phyloP scores from a whole-genome alignment of 2,797 vertebrate genomes.

The Hyperoplus lanceolatus region DNA sequence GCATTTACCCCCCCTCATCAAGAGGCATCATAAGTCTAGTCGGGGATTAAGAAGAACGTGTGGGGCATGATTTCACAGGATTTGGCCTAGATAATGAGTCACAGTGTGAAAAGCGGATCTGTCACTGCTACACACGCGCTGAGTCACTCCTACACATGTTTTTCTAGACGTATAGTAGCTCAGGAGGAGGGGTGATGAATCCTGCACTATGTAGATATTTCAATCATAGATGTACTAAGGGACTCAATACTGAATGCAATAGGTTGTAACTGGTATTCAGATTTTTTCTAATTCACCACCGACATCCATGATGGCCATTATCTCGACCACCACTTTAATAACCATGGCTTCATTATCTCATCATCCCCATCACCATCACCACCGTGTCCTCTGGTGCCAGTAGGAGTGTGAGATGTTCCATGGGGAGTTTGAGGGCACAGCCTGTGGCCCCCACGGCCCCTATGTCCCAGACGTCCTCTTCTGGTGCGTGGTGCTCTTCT shows the following conservation, averaged over 20 bases:
- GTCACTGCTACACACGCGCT: constrained; percentile 15
- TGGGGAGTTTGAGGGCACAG: constrained; percentile 91
- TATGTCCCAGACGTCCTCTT: constrained; percentile 98
- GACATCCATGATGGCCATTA: constrained; percentile 29
- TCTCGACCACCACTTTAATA: constrained; percentile 15
- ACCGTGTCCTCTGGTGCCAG: constrained; percentile 61
- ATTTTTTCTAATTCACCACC: constrained; percentile 30
- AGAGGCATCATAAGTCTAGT: constrained; percentile 35
- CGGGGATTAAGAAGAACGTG: constrained; percentile 57
- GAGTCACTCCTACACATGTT: constrained; percentile 33
- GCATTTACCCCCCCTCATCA: constrained; percentile 32
- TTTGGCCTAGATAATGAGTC: constrained; percentile 58
- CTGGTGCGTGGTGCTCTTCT: constrained; percentile 98
- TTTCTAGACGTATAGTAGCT: not conserved
- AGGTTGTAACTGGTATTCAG: constrained; percentile 6
- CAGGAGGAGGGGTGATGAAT: constrained; percentile 3
- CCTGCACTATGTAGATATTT: not conserved
- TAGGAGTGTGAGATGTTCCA: constrained; percentile 91
- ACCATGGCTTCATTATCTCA: constrained; percentile 20
- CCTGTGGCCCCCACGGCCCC: constrained; percentile 94
- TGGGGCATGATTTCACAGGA: constrained; percentile 68
- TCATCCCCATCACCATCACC: constrained; percentile 27
- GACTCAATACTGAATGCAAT: not conserved
- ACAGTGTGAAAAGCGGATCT: constrained; percentile 32
- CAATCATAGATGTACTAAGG: not conserved